Conservation (phyloP, 2,797 vertebrate species). For the Emydoidea blandingii region DNA sequence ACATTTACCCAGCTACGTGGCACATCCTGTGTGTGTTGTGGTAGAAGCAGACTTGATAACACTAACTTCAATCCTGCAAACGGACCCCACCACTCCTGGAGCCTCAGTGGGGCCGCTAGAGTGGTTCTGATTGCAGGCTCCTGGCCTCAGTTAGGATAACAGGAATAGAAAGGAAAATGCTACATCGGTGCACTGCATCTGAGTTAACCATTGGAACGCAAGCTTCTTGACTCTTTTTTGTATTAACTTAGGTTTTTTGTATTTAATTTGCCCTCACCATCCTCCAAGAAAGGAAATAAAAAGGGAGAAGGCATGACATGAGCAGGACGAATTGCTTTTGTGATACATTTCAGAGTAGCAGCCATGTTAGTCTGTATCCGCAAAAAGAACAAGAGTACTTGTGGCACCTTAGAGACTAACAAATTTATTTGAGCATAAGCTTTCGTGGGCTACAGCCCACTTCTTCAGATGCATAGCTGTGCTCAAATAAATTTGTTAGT, state of each 20-base stretch:
- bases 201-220: neutral
- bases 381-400: too few relatives aligned
- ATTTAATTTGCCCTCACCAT: neutral
- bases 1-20: neutral
- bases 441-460: too few relatives aligned
- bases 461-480: too few relatives aligned
- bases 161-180: neutral
- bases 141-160: neutral
- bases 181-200: neutral
- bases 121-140: neutral
- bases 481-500: too few relatives aligned
- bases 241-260: neutral
- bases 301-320: neutral
- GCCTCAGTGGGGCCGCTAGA: neutral
- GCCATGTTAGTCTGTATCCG: too few relatives aligned
- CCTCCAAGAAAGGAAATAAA: neutral
- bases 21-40: neutral
- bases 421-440: too few relatives aligned
- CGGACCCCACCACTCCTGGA: neutral
- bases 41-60: neutral
- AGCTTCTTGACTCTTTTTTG: neutral
- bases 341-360: neutral
- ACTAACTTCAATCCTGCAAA: neutral
- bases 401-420: too few relatives aligned
- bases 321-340: neutral